phyloP scores from a whole-genome alignment of 2,888 invertebrate species.

The Lasioglossum pauxillum region DNA sequence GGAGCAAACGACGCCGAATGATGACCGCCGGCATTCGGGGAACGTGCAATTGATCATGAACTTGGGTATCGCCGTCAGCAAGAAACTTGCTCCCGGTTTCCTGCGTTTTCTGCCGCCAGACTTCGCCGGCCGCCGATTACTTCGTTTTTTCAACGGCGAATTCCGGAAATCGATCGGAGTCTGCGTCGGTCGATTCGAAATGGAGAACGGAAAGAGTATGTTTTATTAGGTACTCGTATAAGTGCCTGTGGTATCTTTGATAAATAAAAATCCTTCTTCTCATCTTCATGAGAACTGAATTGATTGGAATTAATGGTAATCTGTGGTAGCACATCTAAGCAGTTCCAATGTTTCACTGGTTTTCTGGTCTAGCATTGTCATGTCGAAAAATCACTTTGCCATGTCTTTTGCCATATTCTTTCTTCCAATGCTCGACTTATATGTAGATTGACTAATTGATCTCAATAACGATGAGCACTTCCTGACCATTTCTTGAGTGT shows the following conservation, averaged over 20 bases:
- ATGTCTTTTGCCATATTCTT: neutral
- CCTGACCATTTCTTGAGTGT: neutral
- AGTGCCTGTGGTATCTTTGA: neutral
- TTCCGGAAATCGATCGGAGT: neutral
- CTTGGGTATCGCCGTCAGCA: constrained; percentile 37
- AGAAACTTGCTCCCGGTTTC: constrained; percentile 1
- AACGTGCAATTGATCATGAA: constrained; percentile 64
- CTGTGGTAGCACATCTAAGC: too few relatives aligned
- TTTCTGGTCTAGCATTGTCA: neutral
- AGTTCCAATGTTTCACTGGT: too few relatives aligned
- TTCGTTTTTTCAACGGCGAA: neutral
- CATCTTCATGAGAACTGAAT: neutral
- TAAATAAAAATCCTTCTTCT: neutral
- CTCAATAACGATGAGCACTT: neutral
- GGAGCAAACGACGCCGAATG: constrained; percentile 54
- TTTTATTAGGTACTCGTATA: neutral
- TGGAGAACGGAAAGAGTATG: neutral
- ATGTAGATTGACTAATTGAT: neutral
- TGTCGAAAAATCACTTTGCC: too few relatives aligned
- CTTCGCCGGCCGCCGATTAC: neutral
- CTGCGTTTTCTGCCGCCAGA: neutral
- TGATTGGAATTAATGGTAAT: neutral
- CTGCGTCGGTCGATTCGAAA: neutral
- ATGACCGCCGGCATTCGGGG: constrained; percentile 61
- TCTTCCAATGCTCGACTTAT: neutral